A percentile compares a stretch with the other conserved stretches of the same genome.
These are phyloP conservation scores for Cerceris rybyensis DNA, from an alignment of 2,888 invertebrate genomes.

Conservation along the genomic window DNA sequence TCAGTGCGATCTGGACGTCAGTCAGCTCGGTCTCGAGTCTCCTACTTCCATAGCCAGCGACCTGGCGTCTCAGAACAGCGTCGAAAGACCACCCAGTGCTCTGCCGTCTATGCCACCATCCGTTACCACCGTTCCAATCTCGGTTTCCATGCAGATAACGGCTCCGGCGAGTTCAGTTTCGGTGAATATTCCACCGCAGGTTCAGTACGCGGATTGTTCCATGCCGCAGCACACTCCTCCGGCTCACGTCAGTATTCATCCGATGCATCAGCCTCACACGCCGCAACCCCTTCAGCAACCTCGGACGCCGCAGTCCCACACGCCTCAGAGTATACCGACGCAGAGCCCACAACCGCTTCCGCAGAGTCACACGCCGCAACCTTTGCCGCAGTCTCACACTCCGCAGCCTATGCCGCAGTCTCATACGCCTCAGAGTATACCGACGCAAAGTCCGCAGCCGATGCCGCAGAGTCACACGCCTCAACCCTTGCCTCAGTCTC, in stretches of 20 bases:
- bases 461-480: conserved; percentile 76
- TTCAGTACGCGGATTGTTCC: conserved; percentile 87
- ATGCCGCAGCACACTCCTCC: conserved; percentile 86
- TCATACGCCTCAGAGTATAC: conserved; percentile 77
- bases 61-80: conserved; percentile 89
- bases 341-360: conserved; percentile 81
- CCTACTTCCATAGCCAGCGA: conserved; percentile 94
- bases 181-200: conserved; percentile 72
- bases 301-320: conserved; percentile 81
- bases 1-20: conserved; percentile 92
- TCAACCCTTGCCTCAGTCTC: conserved; percentile 75
- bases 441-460: conserved; percentile 77
- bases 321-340: conserved; percentile 75
- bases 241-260: conserved; percentile 76
- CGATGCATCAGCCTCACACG: conserved; percentile 80
- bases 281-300: conserved; percentile 80
- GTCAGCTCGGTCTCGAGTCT: conserved; percentile 92
- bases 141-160: conserved; percentile 71
- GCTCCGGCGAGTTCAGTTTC: conserved; percentile 69
- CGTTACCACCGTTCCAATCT: conserved; percentile 64
- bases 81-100: conserved; percentile 86
- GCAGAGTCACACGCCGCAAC: conserved; percentile 78
- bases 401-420: conserved; percentile 75
- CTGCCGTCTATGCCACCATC: conserved; percentile 81
- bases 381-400: conserved; percentile 72